These are phyloP conservation scores for Aplysia californica DNA, from an alignment of 1,140 invertebrate species.

Conservation along the genomic window DNA sequence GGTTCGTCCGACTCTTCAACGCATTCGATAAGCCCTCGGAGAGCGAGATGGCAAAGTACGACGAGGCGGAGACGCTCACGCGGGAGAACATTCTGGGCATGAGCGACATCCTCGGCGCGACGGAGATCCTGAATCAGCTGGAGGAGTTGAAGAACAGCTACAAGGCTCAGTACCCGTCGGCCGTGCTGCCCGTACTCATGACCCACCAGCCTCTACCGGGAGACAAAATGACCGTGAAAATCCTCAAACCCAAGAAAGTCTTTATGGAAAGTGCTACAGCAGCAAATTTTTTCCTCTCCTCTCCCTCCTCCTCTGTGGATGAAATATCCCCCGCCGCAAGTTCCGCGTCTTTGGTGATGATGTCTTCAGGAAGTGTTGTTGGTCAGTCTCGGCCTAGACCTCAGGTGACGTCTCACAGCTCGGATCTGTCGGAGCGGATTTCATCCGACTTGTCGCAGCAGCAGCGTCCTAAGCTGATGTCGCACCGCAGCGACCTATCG, in stretches of 20 bases:
- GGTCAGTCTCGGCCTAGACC: too few relatives aligned
- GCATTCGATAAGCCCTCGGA: conserved; percentile 23
- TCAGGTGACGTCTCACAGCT: too few relatives aligned
- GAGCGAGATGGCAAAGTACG: conserved; percentile 19
- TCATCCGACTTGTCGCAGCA: too few relatives aligned
- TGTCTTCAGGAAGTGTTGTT: too few relatives aligned
- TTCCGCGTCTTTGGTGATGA: too few relatives aligned
- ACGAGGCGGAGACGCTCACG: not conserved
- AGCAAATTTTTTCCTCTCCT: too few relatives aligned
- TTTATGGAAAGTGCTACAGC: too few relatives aligned
- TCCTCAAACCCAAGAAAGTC: conserved; percentile 26
- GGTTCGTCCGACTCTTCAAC: conserved; percentile 7
- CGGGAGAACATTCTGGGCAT: not conserved
- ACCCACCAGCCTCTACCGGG: conserved; percentile 7
- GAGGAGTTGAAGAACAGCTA: conserved; percentile 9
- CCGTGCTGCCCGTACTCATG: conserved; percentile 16
- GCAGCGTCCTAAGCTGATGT: not conserved
- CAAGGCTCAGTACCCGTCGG: not conserved
- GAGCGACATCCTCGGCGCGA: not conserved
- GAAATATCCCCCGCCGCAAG: too few relatives aligned
- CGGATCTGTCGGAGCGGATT: too few relatives aligned
- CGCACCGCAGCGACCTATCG: conserved; percentile 5
- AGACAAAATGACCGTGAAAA: conserved; percentile 14
- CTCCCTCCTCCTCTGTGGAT: too few relatives aligned
- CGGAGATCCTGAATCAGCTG: not conserved